phyloP scores from a whole-genome alignment of 2,113 vertebrate species.

The Puma concolor region DNA sequence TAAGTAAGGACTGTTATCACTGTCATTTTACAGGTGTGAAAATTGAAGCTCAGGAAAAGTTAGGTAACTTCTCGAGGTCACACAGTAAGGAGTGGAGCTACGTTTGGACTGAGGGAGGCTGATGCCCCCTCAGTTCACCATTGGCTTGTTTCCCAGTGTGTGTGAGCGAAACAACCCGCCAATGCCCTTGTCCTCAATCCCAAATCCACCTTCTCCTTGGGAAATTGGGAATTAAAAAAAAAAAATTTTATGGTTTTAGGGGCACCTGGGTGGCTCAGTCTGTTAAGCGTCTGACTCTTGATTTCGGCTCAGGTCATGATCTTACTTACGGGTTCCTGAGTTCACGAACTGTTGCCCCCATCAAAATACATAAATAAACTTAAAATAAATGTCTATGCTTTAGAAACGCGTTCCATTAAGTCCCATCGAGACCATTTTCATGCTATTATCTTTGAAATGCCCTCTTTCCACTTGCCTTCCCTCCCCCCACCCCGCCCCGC shows the following conservation, averaged over 20 bases:
- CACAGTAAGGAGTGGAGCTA: not conserved
- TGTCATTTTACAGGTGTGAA: not conserved
- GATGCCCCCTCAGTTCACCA: accelerated
- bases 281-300: not conserved
- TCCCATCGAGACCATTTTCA: not conserved
- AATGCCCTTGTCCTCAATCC: not conserved
- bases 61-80: constrained; percentile 33
- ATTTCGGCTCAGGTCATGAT: not conserved
- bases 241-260: not conserved
- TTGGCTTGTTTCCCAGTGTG: not conserved
- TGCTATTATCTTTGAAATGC: constrained; percentile 15
- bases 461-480: not conserved
- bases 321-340: not conserved
- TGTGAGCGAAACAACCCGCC: not conserved
- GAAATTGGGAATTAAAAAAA: not conserved
- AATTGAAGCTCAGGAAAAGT: not conserved
- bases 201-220: not conserved
- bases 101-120: not conserved
- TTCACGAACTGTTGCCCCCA: too few relatives aligned
- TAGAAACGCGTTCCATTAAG: not conserved
- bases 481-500: too few relatives aligned
- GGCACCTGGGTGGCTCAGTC: not conserved
- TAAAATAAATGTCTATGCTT: not conserved
- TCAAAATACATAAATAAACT: not conserved
- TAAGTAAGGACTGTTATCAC: not conserved